Evolutionary conservation across 2,888 invertebrate genomes (phyloP), one percentile per base, ranked within the genome.

Genomic region (Ornithoptera alexandrae): DNA sequence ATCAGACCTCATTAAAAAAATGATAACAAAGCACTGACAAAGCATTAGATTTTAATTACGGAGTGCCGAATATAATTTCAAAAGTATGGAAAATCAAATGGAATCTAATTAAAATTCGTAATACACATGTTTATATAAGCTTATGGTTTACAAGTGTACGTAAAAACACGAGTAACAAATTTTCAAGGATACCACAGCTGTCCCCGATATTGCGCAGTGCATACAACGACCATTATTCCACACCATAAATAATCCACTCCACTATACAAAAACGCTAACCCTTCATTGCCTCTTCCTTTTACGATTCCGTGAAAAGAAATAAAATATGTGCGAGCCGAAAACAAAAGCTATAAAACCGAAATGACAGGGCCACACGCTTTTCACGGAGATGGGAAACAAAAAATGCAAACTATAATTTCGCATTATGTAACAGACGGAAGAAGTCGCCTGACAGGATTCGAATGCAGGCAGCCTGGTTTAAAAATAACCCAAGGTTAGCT

Each of bases 281-380:
- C 91, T 89, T 90, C 91, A 89, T 85, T 89, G 89, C 92, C 81
- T 91, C 91, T 90, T 91, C 90, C 91, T 91, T 91, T 92, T 90
- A 91, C 90, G 89, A 87, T 90, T 88, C 90, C 81, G 81, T 81
- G 88, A 89, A 91, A 87, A 88, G 86, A 86, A 90, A 91, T 91
- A 91, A 91, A 90, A 89, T 87, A 89, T 87, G 82, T 85, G 85
- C 81, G 84, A 85, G 84, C 88, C 88, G 60, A 87, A 90, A 91
- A 92, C 91, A 91, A 92, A 90, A 86, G 88, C 84, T 77, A 84
- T 83, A 89, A 88, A 89, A 88, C 84, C 82, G 80, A 91, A 90
- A 91, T 88, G 89, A 89, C 89, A 86, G 89, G 90, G 87, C 90
- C 90, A 90, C 90, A 90, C 88, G 87, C 85, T 89, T 89, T 89